phyloP scores from a whole-genome alignment of 2,113 vertebrate genomes.

The Centropristis striata region DNA sequence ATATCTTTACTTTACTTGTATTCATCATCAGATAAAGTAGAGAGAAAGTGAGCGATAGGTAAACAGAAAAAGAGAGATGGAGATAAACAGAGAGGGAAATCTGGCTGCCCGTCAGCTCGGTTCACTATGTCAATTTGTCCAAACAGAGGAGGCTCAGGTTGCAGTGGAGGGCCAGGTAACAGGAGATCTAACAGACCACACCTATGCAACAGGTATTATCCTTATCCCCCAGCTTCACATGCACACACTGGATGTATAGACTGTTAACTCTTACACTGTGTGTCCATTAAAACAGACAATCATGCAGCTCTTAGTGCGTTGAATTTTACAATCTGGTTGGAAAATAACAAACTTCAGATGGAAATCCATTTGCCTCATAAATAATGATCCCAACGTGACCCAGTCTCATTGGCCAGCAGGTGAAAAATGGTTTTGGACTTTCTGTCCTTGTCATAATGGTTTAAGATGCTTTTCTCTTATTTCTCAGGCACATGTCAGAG shows the following conservation, averaged over 20 bases:
- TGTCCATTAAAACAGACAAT: too few species aligned
- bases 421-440: too few species aligned
- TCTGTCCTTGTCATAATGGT: too few species aligned
- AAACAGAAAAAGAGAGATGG: slow-evolving; percentile 30
- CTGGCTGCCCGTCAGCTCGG: slow-evolving; percentile 89
- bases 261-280: too few species aligned
- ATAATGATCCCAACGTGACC: too few species aligned
- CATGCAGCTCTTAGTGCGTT: too few species aligned
- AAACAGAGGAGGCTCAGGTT: slow-evolving; percentile 88
- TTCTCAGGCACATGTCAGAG: too few species aligned
- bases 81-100: slow-evolving; percentile 65
- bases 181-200: slow-evolving; percentile 81
- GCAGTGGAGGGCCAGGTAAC: slow-evolving; percentile 84
- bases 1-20: background rate
- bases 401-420: too few species aligned
- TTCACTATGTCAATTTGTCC: slow-evolving; percentile 90
- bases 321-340: too few species aligned
- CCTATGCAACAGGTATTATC: slow-evolving; percentile 81
- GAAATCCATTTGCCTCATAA: too few species aligned
- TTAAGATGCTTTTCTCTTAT: too few species aligned
- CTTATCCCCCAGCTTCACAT: slow-evolving; percentile 78
- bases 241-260: background rate
- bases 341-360: too few species aligned
- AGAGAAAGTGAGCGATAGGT: slow-evolving; percentile 37
- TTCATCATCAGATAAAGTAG: background rate